Evolutionary conservation across 1,140 invertebrate genomes (phyloP).

Genomic region (Brachionus rotundiformis): DNA sequence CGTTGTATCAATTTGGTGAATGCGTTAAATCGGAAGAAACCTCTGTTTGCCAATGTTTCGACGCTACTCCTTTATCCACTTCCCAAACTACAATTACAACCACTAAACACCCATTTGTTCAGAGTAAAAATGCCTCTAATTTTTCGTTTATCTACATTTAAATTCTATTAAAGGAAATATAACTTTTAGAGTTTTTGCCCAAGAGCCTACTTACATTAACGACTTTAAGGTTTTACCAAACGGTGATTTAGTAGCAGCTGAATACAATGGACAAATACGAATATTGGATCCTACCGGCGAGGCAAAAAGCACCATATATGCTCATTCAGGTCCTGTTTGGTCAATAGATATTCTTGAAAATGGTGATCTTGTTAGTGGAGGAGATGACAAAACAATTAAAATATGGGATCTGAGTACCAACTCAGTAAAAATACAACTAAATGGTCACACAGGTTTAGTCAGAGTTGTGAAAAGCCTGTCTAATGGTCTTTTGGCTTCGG

Average conservation of each 20-base stretch:
- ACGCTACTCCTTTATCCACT: background rate
- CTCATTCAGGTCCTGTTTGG: conserved; percentile 1
- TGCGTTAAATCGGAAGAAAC: background rate
- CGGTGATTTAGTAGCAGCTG: background rate
- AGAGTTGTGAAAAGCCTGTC: background rate
- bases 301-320: background rate
- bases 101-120: background rate
- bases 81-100: background rate
- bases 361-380: background rate
- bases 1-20: background rate
- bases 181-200: background rate
- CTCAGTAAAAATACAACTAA: background rate
- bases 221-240: background rate
- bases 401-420: background rate
- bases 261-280: background rate
- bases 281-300: background rate
- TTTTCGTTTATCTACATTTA: background rate
- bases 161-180: conserved; percentile 4
- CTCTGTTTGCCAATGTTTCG: background rate
- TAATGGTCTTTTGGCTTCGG: background rate
- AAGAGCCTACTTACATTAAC: background rate
- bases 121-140: background rate
- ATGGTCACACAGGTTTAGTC: background rate
- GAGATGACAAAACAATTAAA: conserved; percentile 11
- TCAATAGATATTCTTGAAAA: conserved; percentile 9